Evolutionary conservation across 1,140 invertebrate genomes (phyloP).

Genomic region (Lamellibrachia luymesi): DNA sequence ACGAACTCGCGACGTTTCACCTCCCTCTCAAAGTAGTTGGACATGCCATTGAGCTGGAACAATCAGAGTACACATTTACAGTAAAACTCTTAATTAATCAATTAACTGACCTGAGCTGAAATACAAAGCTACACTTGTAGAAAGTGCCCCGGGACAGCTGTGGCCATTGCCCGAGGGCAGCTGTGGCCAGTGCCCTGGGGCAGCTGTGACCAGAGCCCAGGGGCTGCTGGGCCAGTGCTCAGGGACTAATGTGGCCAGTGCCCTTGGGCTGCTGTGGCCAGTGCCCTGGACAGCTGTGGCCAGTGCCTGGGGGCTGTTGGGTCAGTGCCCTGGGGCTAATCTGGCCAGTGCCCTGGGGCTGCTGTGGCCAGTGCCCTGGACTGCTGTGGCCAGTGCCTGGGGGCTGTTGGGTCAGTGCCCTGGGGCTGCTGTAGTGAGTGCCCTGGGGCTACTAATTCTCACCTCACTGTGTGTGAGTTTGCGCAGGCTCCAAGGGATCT

Average conservation of each 20-base stretch:
- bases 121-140: background rate
- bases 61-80: background rate
- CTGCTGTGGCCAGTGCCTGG: background rate
- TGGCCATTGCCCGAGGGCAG: no score
- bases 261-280: no score
- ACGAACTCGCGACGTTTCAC: conserved; percentile 53
- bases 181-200: no score
- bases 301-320: background rate
- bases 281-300: background rate
- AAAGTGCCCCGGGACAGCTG: background rate
- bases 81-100: no score
- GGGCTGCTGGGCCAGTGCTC: no score
- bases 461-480: conserved; percentile 52
- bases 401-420: background rate
- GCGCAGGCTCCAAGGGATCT: conserved; percentile 54
- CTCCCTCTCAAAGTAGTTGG: conserved; percentile 55
- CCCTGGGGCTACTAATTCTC: background rate
- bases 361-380: background rate
- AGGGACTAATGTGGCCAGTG: no score
- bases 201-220: no score
- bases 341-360: no score
- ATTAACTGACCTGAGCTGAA: no score
- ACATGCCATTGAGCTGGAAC: conserved; percentile 42
- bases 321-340: no score
- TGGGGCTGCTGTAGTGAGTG: no score